phyloP scores from a whole-genome alignment of 64 coral and sea anemone species.

The Stichodactyla mertensii region DNA sequence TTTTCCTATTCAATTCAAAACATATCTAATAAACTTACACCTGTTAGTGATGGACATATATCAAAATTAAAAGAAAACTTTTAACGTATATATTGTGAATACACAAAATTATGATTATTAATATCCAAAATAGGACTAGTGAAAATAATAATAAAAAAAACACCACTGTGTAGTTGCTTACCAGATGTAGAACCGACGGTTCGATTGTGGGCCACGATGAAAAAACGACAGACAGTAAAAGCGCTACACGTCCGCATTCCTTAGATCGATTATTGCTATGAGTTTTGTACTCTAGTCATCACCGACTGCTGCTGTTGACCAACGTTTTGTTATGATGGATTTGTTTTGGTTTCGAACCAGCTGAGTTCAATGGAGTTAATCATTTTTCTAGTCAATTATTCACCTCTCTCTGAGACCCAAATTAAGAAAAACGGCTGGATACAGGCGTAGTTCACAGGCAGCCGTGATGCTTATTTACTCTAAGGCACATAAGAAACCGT shows the following conservation, averaged over 20 bases:
- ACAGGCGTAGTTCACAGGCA: constrained; percentile 2
- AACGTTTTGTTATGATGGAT: neutral
- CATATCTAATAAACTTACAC: too few relatives aligned
- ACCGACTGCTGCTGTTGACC: neutral
- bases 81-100: too few relatives aligned
- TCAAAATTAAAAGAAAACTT: too few relatives aligned
- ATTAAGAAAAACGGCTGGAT: constrained; percentile 12
- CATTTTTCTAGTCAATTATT: constrained; percentile 2
- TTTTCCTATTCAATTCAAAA: too few relatives aligned
- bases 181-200: too few relatives aligned
- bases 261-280: neutral
- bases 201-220: too few relatives aligned
- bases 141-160: neutral
- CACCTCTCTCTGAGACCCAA: constrained; percentile 9
- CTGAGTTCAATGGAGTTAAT: neutral
- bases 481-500: neutral
- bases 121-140: neutral
- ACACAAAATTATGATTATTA: too few relatives aligned
- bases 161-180: too few relatives aligned
- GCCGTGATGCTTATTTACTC: neutral
- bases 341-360: constrained; percentile 1
- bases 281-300: constrained; percentile 4
- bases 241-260: too few relatives aligned
- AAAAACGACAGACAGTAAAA: too few relatives aligned
- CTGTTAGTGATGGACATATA: too few relatives aligned